Evolutionary conservation across 2,113 vertebrate species (phyloP), one percentile per base, ranked within the genome.

Genomic region (Gulo gulo): DNA sequence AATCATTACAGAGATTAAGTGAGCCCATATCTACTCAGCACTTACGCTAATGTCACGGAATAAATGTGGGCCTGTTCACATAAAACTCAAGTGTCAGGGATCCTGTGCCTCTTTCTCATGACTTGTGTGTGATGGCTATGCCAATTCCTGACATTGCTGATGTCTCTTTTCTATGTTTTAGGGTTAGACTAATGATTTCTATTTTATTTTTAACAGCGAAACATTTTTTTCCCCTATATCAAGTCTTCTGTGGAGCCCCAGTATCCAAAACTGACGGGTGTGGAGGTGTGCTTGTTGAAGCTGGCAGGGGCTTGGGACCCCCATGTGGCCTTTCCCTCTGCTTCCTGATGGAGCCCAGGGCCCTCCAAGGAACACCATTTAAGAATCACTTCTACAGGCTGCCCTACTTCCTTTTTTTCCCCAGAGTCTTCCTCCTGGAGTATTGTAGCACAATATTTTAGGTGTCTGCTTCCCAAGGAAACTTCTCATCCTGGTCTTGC

Each of bases 1-100:
- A 36, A n/a, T 21, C 71, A 14, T 55, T 24, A 7, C 47, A 29
- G 31, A 55, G 18, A 55, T 52, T 23, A n/a, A 42, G 24, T 55
- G 45, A 65, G 87, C 16, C 34, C 0, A 0, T 67, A 31, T 36
- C 61, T 1, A 4, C 76, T 59, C 31, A 86, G 61, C 34, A 61
- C 26, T 31, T 39, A 12, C 2, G 6, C 55, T 36, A 42, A 26
- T 9, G 7, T 57, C 61, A 2, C 24, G 36, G 79, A 23, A 34
- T 8, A 83, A 88, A 69, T 7, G 11, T 1, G 9, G 1, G 1
- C 31, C 34, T 26, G 4, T n/a, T 84, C 55, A 36, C n/a, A 0
- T 47, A 16, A 82, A 67, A 29, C 45, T 45, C 5, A 0, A 1
- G 16, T 61, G 8, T 42, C 42, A 10, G 0, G 4, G 47, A 42